A percentile compares a stretch with the other conserved stretches of the same genome.
phyloP scores from a whole-genome alignment of 2,888 invertebrate species.

The Leptinotarsa haldemani region DNA sequence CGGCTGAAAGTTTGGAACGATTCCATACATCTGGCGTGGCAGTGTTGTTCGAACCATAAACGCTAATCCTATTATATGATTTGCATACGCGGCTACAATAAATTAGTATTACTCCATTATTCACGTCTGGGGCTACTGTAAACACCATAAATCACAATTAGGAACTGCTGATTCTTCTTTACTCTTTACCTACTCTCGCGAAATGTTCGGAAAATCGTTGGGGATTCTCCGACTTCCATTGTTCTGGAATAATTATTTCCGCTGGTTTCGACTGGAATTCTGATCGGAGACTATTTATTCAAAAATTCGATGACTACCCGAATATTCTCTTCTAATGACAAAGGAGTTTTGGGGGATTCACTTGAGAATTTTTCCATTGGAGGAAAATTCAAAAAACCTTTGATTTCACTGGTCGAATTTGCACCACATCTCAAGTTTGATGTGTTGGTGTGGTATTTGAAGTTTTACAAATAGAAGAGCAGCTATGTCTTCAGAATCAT shows the following conservation, averaged over 20 bases:
- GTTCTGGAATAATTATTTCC: background rate
- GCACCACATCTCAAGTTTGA: no score
- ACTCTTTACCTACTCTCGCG: slow-evolving; percentile 37
- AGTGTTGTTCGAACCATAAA: slow-evolving; percentile 54
- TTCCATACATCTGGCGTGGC: slow-evolving; percentile 50
- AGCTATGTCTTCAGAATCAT: no score
- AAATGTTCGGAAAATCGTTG: slow-evolving; percentile 28
- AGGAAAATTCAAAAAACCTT: no score
- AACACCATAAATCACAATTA: slow-evolving; percentile 64
- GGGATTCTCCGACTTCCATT: background rate
- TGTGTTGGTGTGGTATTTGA: no score
- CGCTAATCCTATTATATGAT: slow-evolving; percentile 64
- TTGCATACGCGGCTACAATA: slow-evolving; percentile 63
- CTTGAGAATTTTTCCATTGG: no score
- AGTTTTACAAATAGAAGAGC: no score
- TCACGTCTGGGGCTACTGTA: slow-evolving; percentile 59
- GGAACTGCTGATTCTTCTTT: slow-evolving; percentile 56
- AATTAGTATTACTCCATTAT: slow-evolving; percentile 65
- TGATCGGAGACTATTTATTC: background rate
- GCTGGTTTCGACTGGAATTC: background rate
- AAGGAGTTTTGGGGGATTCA: no score
- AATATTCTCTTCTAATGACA: no score
- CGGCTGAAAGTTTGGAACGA: slow-evolving; percentile 31
- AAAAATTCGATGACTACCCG: background rate
- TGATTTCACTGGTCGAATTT: no score